phyloP scores from a whole-genome alignment of 2,797 vertebrate genomes.

The Poecilia picta region DNA sequence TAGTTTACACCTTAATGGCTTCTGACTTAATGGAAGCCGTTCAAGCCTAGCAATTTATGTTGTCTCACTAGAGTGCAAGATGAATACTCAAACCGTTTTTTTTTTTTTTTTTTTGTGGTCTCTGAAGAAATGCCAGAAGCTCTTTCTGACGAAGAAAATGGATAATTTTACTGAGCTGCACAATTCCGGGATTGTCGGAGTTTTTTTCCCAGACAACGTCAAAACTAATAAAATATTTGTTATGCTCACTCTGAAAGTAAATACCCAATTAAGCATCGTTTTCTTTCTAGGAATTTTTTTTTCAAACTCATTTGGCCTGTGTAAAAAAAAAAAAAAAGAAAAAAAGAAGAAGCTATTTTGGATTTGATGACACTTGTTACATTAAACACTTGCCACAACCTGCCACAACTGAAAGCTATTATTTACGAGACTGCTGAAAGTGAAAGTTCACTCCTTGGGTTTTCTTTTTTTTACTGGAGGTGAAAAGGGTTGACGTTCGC shows the following conservation, averaged over 20 bases:
- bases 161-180: constrained; percentile 26
- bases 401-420: constrained; percentile 3
- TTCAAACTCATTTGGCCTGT: neutral
- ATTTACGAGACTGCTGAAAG: constrained; percentile 24
- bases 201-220: constrained; percentile 27
- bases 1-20: constrained; percentile 58
- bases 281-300: neutral
- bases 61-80: constrained; percentile 37
- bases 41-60: constrained; percentile 44
- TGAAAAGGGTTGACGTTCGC: constrained; percentile 47
- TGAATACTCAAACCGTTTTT: constrained; percentile 39
- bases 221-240: constrained; percentile 14
- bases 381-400: neutral
- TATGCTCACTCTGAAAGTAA: constrained; percentile 19
- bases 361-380: neutral
- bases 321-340: neutral
- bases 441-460: constrained; percentile 16
- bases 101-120: constrained; percentile 13
- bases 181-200: constrained; percentile 32
- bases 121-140: constrained; percentile 48
- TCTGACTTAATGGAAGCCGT: constrained; percentile 46
- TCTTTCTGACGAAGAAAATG: constrained; percentile 15
- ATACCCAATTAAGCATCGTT: neutral
- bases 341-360: neutral
- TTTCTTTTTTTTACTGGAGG: neutral